Conservation (phyloP, 2,113 vertebrate genomes). For the Trematocara variabile region DNA sequence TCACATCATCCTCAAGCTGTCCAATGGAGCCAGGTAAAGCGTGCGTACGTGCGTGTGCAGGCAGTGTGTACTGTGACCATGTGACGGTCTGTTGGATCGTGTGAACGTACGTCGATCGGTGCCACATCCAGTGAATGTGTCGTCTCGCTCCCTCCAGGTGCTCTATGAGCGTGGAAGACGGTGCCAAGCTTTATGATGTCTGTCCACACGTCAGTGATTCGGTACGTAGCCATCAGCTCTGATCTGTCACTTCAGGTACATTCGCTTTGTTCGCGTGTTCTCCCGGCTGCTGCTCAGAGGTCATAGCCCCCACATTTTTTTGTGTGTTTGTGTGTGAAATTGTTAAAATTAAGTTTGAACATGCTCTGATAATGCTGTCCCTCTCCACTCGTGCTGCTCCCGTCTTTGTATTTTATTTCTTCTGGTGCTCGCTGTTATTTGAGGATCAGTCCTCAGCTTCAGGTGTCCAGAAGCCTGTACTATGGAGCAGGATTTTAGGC, state of each 20-base stretch:
- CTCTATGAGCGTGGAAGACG: constrained; percentile 98
- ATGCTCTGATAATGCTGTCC: neutral
- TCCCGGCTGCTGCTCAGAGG: neutral
- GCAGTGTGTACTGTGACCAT: neutral
- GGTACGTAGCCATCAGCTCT: constrained; percentile 66
- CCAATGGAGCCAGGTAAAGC: constrained; percentile 92
- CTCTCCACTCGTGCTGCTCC: neutral
- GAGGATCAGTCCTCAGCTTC: neutral
- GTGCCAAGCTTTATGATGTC: constrained; percentile 94
- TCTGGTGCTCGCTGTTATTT: neutral
- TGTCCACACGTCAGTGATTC: constrained; percentile 97
- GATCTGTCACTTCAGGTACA: neutral
- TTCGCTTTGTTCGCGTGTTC: neutral
- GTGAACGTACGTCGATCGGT: neutral
- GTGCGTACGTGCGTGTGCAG: neutral
- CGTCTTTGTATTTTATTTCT: neutral
- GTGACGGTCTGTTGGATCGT: neutral
- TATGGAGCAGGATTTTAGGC: neutral
- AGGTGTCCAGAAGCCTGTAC: neutral
- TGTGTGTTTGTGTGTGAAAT: neutral
- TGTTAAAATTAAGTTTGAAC: neutral
- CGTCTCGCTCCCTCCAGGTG: constrained; percentile 75
- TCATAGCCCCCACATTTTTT: neutral
- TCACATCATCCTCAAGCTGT: constrained; percentile 95
- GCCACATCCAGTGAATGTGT: neutral